A percentile compares a stretch with the other conserved stretches of the same genome.
These are phyloP conservation scores for Sitophilus oryzae DNA, from an alignment of 1,140 invertebrate species.

Conservation along the genomic window DNA sequence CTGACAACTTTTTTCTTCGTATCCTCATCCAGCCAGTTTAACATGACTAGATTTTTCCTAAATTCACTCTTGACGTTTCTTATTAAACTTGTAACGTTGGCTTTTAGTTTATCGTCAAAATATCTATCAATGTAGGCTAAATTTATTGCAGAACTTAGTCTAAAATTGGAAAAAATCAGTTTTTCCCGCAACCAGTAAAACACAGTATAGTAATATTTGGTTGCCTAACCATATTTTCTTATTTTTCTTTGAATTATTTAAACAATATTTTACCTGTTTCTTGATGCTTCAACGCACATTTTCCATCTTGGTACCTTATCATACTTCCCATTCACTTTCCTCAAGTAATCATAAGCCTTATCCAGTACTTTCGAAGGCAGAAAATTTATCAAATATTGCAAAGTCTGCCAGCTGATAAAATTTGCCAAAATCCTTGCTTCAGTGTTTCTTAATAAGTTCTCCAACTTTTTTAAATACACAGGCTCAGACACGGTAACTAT, in stretches of 20 bases:
- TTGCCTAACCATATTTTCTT: too few relatives aligned
- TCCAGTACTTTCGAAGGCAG: constrained; percentile 29
- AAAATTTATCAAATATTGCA: constrained; percentile 32
- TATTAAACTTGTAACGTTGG: constrained; percentile 23
- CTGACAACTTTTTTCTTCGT: constrained; percentile 68
- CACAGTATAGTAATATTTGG: too few relatives aligned
- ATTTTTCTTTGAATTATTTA: too few relatives aligned
- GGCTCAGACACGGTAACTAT: constrained; percentile 59
- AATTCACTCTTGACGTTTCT: constrained; percentile 32
- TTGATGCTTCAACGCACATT: constrained; percentile 23
- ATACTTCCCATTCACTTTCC: constrained; percentile 22
- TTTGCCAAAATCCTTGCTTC: constrained; percentile 34
- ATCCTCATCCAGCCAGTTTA: constrained; percentile 45
- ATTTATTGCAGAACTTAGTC: constrained; percentile 27
- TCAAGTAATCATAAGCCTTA: constrained; percentile 26
- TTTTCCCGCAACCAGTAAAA: not conserved
- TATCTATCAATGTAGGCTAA: constrained; percentile 70
- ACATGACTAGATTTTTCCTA: constrained; percentile 20
- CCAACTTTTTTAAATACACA: constrained; percentile 30
- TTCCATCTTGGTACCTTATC: constrained; percentile 26
- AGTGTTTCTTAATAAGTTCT: constrained; percentile 21
- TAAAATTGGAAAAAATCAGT: constrained; percentile 10
- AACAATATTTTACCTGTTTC: constrained; percentile 22
- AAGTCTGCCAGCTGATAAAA: constrained; percentile 35
- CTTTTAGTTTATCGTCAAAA: constrained; percentile 50